Conservation (phyloP, 2,888 invertebrate genomes). For the Idaea straminata region DNA sequence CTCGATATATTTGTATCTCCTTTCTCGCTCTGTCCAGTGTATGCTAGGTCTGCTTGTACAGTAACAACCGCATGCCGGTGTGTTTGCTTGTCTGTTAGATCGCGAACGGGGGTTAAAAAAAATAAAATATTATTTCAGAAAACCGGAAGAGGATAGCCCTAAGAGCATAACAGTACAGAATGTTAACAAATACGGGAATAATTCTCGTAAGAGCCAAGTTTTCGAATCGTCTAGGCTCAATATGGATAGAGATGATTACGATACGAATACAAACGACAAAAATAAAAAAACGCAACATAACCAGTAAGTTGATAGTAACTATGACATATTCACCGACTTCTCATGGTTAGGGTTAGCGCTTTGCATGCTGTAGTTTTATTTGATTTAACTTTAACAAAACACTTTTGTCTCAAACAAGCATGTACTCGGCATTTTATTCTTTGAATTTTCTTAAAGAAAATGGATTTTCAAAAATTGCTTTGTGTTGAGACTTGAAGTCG, state of each 20-base stretch:
- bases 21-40: neutral
- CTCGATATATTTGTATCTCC: neutral
- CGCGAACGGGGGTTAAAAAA: conserved; percentile 9
- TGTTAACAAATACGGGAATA: conserved; percentile 69
- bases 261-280: conserved; percentile 85
- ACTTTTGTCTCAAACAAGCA: too few species aligned
- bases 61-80: neutral
- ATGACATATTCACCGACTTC: conserved; percentile 39
- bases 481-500: too few species aligned
- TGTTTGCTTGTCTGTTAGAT: neutral
- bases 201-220: conserved; percentile 82
- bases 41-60: neutral
- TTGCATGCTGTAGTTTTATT: conserved; percentile 14
- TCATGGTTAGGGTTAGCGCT: conserved; percentile 14
- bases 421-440: too few species aligned
- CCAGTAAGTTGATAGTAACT: conserved; percentile 61
- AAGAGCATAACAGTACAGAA: conserved; percentile 72
- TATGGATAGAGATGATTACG: conserved; percentile 87
- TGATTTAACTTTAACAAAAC: neutral
- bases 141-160: conserved; percentile 71
- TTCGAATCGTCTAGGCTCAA: conserved; percentile 87
- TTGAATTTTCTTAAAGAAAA: too few species aligned
- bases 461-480: too few species aligned
- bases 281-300: conserved; percentile 68
- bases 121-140: conserved; percentile 66